Base-by-base conservation (phyloP, 2,797 vertebrate genomes). In the Zenarchopterus dispar region DNA sequence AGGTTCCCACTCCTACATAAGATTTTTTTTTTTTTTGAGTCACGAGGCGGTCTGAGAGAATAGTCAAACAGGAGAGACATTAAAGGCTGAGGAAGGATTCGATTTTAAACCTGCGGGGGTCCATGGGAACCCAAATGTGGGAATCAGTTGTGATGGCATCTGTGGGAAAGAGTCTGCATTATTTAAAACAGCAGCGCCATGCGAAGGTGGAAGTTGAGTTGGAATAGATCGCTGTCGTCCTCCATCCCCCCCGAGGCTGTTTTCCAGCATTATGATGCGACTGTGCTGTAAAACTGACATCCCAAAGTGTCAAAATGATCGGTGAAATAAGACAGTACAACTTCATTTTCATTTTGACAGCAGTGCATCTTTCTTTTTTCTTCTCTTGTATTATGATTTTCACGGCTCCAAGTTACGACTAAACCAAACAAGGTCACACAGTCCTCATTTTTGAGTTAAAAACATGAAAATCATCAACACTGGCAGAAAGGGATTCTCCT, bases 1-100 rank as follows among this genome's bases (percentile, higher is more conserved):
- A 81, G 84, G 79, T 88, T 86, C 72, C 73, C 83, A 77, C 75
- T 84, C 75, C 75, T 48, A 84, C 68, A 28, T 62, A 47, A 51
- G 24, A 41, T 55, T 63, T 69, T 50, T 52, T 55, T 53, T 1
- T 31, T 62, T 56, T 72, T 75, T 58, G 49, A 78, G 64, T 73
- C 59, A 65, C 0, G 49, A 62, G 68, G 56, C 67, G 65, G 87
- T 80, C 76, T 84, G 67, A 85, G 74, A 75, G 84, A 86, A 88
- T 87, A 86, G 64, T 17, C 76, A 62, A 85, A 64, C 67, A 78
- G 56, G 6, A 42, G 52, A 47, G 67, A 73, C 24, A 62, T 69
- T 61, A 81, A 75, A 65, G 46, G 46, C 66, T 74, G 76, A 72
- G 59, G 51, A 56, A 75, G 67, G 75, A 71, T 86, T 88, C 24